These are phyloP conservation scores for Flexamia atlantica DNA, from an alignment of 2,888 invertebrate species.

Conservation along the genomic window DNA sequence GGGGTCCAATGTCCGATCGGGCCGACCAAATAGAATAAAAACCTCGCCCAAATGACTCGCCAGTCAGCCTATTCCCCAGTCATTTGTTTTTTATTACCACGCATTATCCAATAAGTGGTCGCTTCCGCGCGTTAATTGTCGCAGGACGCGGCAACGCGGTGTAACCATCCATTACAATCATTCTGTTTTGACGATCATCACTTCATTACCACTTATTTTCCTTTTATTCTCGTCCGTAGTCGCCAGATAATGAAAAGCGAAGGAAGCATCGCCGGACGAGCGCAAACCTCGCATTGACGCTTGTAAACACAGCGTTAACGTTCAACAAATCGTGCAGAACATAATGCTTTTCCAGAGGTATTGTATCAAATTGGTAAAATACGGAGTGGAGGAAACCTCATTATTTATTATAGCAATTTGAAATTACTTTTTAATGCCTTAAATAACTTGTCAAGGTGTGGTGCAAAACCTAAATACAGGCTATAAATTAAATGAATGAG, in stretches of 20 bases:
- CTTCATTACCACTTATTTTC: slow-evolving; percentile 39
- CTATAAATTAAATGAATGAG: no score
- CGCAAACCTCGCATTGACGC: not conserved
- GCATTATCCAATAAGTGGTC: slow-evolving; percentile 42
- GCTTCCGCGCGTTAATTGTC: slow-evolving; percentile 32
- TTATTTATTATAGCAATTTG: no score
- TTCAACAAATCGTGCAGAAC: not conserved
- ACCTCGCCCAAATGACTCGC: slow-evolving; percentile 11
- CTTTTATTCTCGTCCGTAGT: not conserved
- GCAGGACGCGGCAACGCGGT: slow-evolving; percentile 5
- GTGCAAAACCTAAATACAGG: no score
- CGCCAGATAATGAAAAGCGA: not conserved
- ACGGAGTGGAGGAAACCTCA: no score
- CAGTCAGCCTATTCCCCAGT: slow-evolving; percentile 33
- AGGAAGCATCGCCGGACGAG: not conserved
- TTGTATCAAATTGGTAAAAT: no score
- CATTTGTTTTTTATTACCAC: slow-evolving; percentile 52
- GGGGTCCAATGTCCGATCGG: slow-evolving; percentile 2
- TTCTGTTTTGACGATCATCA: slow-evolving; percentile 40
- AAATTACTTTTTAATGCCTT: no score
- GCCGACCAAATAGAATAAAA: slow-evolving; percentile 12
- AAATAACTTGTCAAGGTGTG: no score
- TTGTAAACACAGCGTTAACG: not conserved
- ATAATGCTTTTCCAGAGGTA: no score
- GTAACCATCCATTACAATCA: slow-evolving; percentile 15